Evolutionary conservation across 2,797 vertebrate genomes (phyloP).

Genomic region (Luscinia megarhynchos): DNA sequence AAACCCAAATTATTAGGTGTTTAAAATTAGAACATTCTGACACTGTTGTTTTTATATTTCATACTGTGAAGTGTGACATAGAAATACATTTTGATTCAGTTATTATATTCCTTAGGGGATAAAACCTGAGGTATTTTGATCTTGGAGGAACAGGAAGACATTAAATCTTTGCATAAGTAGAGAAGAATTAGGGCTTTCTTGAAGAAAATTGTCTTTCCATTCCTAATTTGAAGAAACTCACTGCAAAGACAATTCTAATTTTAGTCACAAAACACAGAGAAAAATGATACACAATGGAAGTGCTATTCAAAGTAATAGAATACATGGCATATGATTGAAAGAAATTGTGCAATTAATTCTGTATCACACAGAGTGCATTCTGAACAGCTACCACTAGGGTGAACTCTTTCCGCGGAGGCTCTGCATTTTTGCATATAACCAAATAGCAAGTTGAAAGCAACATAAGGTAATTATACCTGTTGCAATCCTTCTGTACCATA

Average conservation of each 20-base stretch:
- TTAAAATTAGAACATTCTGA: not conserved
- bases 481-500: constrained; percentile 91
- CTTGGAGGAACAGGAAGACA: not conserved
- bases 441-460: constrained; percentile 60
- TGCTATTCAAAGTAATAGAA: not conserved
- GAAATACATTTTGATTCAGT: not conserved
- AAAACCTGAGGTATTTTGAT: not conserved
- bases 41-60: not conserved
- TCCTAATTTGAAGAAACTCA: not conserved
- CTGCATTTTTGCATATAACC: not conserved
- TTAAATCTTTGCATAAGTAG: not conserved
- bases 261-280: constrained; percentile 6
- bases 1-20: not conserved
- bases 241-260: not conserved
- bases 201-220: not conserved
- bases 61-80: not conserved
- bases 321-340: not conserved
- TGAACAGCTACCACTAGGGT: not conserved
- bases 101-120: not conserved
- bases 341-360: not conserved
- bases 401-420: not conserved
- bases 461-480: constrained; percentile 83
- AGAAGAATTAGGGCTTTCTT: not conserved
- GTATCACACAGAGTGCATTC: not conserved
- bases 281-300: constrained; percentile 8